A percentile compares a stretch with the other conserved stretches of the same genome.
These are phyloP conservation scores for Bicyclus anynana DNA, from an alignment of 1,140 invertebrate genomes.

Conservation along the genomic window DNA sequence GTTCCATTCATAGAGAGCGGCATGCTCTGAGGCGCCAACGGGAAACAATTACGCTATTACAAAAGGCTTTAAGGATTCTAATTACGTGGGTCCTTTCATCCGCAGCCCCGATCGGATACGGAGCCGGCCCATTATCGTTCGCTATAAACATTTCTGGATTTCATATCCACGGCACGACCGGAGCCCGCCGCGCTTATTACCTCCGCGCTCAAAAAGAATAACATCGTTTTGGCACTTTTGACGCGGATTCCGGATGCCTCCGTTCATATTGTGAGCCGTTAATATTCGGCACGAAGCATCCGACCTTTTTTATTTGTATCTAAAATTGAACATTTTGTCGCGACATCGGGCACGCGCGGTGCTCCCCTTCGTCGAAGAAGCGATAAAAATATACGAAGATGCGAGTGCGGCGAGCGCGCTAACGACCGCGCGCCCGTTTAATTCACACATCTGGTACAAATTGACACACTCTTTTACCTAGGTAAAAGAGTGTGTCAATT, in stretches of 20 bases:
- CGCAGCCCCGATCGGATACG: slow-evolving; percentile 57
- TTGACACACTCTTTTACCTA: slow-evolving; percentile 16
- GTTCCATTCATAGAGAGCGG: slow-evolving; percentile 44
- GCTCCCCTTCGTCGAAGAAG: slow-evolving; percentile 53
- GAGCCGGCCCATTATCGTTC: slow-evolving; percentile 52
- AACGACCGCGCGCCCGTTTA: slow-evolving; percentile 43
- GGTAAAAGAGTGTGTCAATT: not conserved
- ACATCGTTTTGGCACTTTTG: slow-evolving; percentile 73
- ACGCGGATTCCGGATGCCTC: slow-evolving; percentile 71
- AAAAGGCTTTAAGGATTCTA: slow-evolving; percentile 61
- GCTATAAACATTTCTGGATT: slow-evolving; percentile 72
- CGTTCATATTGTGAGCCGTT: slow-evolving; percentile 75
- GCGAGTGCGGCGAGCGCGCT: slow-evolving; percentile 40
- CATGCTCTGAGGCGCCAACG: slow-evolving; percentile 1
- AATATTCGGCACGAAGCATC: slow-evolving; percentile 73
- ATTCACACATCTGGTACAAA: slow-evolving; percentile 38
- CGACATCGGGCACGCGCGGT: slow-evolving; percentile 60
- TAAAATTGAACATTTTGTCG: slow-evolving; percentile 77
- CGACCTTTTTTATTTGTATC: slow-evolving; percentile 77
- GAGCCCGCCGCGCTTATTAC: slow-evolving; percentile 63
- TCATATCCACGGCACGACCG: slow-evolving; percentile 67
- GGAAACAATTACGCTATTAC: slow-evolving; percentile 54
- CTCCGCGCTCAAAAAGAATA: slow-evolving; percentile 71
- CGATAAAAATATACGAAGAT: slow-evolving; percentile 65
- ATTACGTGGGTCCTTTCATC: slow-evolving; percentile 55